phyloP scores from a whole-genome alignment of 1,140 invertebrate species.

The Cherax quadricarinatus region DNA sequence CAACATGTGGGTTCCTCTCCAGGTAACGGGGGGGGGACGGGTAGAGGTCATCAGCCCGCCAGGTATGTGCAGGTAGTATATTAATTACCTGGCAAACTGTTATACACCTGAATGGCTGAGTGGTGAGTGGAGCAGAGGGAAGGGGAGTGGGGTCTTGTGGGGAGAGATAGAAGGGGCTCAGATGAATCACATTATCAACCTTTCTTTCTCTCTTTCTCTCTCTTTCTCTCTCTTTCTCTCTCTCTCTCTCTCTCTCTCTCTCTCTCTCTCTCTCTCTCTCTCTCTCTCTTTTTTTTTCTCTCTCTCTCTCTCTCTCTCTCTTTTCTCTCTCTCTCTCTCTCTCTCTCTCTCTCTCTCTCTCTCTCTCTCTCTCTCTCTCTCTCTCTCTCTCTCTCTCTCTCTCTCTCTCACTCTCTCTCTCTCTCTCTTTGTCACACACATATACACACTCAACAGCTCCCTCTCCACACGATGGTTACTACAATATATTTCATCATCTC shows the following conservation, averaged over 20 bases:
- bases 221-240: conserved; percentile 38
- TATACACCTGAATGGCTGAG: background rate
- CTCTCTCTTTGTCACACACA: too few relatives aligned
- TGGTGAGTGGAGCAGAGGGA: background rate
- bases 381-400: conserved; percentile 32
- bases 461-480: too few relatives aligned
- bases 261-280: conserved; percentile 36
- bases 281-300: background rate
- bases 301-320: background rate
- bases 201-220: conserved; percentile 31
- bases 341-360: conserved; percentile 22
- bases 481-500: too few relatives aligned
- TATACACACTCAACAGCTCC: too few relatives aligned
- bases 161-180: too few relatives aligned
- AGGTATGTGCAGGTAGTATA: background rate
- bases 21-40: background rate
- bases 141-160: too few relatives aligned
- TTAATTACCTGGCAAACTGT: background rate
- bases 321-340: conserved; percentile 26
- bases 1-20: background rate
- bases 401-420: conserved; percentile 31
- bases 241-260: conserved; percentile 38
- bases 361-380: conserved; percentile 31
- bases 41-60: background rate
- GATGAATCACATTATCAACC: background rate